These are phyloP conservation scores for Capromys pilorides DNA, from an alignment of 2,797 vertebrate species.

Conservation along the genomic window DNA sequence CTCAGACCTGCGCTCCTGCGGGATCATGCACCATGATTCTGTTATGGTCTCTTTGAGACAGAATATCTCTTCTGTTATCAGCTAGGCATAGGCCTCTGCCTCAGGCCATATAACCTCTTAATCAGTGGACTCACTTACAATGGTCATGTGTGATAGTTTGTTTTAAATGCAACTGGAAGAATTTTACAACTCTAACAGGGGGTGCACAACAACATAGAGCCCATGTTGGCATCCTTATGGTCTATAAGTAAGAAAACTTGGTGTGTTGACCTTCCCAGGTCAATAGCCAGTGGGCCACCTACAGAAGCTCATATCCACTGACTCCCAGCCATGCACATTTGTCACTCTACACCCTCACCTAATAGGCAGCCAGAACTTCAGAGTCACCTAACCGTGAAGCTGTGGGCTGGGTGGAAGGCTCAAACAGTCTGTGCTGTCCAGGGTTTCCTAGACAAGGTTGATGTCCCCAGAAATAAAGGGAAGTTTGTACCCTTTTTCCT, in stretches of 20 bases:
- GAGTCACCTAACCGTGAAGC: not conserved
- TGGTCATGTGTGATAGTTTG: not conserved
- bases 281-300: not conserved
- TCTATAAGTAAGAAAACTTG: not conserved
- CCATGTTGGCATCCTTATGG: not conserved
- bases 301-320: not conserved
- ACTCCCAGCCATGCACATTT: not conserved
- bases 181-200: not conserved
- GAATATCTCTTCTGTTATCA: not conserved
- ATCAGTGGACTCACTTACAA: not conserved
- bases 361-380: not conserved
- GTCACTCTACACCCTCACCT: not conserved
- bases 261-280: not conserved
- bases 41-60: not conserved
- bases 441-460: not conserved
- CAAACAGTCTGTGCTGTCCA: not conserved
- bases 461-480: not conserved
- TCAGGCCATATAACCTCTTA: not conserved
- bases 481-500: not conserved
- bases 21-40: not conserved
- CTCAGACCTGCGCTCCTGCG: not conserved
- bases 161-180: constrained; percentile 1
- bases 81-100: not conserved
- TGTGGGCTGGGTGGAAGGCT: not conserved
- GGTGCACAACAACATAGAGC: not conserved